A percentile compares a stretch with the other conserved stretches of the same genome.
Evolutionary conservation across 2,113 vertebrate genomes (phyloP).

Genomic region (Rhadina sibilatrix): DNA sequence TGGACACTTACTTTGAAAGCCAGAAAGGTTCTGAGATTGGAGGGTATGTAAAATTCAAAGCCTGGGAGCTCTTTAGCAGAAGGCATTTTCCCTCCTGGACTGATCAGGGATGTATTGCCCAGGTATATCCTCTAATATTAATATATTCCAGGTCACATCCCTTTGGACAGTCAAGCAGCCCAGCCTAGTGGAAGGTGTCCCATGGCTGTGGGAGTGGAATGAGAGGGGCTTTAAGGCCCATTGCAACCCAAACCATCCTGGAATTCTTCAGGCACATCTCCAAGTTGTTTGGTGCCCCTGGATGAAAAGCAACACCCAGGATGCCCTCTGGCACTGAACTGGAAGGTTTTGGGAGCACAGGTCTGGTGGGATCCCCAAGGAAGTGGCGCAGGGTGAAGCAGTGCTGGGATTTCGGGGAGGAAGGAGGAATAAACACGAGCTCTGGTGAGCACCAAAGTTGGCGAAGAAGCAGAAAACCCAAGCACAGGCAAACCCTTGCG

Average conservation of each 20-base stretch:
- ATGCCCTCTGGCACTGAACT: background rate
- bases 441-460: background rate
- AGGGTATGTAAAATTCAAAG: background rate
- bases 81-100: background rate
- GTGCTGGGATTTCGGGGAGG: background rate
- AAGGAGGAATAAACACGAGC: background rate
- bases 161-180: background rate
- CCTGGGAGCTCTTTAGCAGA: background rate
- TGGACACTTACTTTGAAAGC: background rate
- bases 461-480: background rate
- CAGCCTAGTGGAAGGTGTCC: background rate
- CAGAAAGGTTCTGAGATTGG: background rate
- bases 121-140: background rate
- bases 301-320: background rate
- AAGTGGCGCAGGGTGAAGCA: background rate
- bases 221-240: too few species aligned
- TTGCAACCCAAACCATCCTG: background rate
- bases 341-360: background rate
- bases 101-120: background rate
- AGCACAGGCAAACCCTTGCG: fast-evolving
- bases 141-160: background rate
- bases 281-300: fast-evolving
- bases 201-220: too few species aligned
- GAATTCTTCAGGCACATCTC: background rate
- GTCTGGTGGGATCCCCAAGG: background rate